phyloP scores from a whole-genome alignment of 2,888 invertebrate species.

The Cartodere bifasciata region DNA sequence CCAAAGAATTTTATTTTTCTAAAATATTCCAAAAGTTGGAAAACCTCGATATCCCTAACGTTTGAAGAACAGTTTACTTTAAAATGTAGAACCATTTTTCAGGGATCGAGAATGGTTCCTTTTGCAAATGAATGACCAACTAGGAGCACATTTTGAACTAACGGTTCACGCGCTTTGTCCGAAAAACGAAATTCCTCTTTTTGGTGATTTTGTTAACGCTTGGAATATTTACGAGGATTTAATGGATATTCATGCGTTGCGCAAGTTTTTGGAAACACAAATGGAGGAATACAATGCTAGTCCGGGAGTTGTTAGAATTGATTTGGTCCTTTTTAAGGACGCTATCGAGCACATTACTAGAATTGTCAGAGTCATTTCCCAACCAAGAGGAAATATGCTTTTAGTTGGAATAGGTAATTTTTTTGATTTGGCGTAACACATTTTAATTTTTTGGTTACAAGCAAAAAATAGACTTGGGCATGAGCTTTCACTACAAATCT shows the following conservation, averaged over 20 bases:
- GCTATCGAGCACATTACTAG: slow-evolving; percentile 77
- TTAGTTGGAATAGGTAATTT: slow-evolving; percentile 63
- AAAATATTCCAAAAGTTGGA: too few relatives aligned
- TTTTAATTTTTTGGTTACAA: too few relatives aligned
- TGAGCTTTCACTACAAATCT: too few relatives aligned
- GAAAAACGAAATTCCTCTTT: slow-evolving; percentile 53
- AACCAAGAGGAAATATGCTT: slow-evolving; percentile 70
- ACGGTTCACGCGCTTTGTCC: slow-evolving; percentile 71
- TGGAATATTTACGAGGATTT: slow-evolving; percentile 71
- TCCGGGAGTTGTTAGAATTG: slow-evolving; percentile 66
- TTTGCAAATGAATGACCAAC: slow-evolving; percentile 53
- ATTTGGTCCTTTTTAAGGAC: slow-evolving; percentile 74
- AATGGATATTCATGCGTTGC: slow-evolving; percentile 45
- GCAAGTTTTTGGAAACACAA: slow-evolving; percentile 40
- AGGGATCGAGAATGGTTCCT: slow-evolving; percentile 71
- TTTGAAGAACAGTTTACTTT: too few relatives aligned
- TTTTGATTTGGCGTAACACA: too few relatives aligned
- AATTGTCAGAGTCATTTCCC: slow-evolving; percentile 71
- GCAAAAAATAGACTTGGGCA: too few relatives aligned
- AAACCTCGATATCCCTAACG: too few relatives aligned
- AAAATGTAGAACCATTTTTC: slow-evolving; percentile 15
- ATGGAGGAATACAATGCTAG: slow-evolving; percentile 70
- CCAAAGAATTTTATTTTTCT: too few relatives aligned
- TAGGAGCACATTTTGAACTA: slow-evolving; percentile 68
- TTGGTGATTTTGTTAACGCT: slow-evolving; percentile 70